Base-by-base conservation (phyloP, 2,797 vertebrate species). In the Gymnopithys bicolor region DNA sequence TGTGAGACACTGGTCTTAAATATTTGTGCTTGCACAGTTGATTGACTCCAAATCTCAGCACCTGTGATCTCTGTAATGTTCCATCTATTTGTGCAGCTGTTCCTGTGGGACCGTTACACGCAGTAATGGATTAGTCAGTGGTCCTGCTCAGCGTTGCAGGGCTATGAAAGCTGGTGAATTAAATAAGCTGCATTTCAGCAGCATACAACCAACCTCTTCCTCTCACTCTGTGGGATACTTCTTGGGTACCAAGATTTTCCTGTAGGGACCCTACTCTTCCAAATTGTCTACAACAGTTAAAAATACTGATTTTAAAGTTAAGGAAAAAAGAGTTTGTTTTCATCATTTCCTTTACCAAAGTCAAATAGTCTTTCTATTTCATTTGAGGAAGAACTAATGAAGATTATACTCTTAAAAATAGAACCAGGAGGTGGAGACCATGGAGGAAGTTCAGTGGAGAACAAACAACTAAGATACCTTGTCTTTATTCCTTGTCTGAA, bases 61-160 rank as follows among this genome's bases (percentile, higher is more conserved):
- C 95, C 93, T 95, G 95, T 92, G 92, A 94, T 95, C 92, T 89
- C 79, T 84, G 32, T 84, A 93, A 75, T 48, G 87, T 62, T 85
- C 88, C 58, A 48, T 95, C 91, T 95, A 81, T 93, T 95, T 95
- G 85, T 87, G 87, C 84, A 95, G 91, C 94, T 96, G 92, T 46
- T 95, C 89, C 84, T 93, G 63, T n/a, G 84, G 84, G 95, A 71
- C 33, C 0, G 3, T 68, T 91, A 55, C 87, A 87, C 21, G 66
- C 80, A 84, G 71, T 45, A 96, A 97, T 91, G 82, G 79, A 95
- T 96, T 95, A 23, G 93, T 93, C 94, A 95, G 91, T 21, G 4
- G 52, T 69, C 93, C 84, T 91, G 91, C 84, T 70, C 0, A 30
- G 68, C 77, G 6, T 9, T 67, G 51, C 35, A 52, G 45, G 11